Base-by-base conservation (phyloP, 2,113 vertebrate genomes). In the Hipposideros armiger region DNA sequence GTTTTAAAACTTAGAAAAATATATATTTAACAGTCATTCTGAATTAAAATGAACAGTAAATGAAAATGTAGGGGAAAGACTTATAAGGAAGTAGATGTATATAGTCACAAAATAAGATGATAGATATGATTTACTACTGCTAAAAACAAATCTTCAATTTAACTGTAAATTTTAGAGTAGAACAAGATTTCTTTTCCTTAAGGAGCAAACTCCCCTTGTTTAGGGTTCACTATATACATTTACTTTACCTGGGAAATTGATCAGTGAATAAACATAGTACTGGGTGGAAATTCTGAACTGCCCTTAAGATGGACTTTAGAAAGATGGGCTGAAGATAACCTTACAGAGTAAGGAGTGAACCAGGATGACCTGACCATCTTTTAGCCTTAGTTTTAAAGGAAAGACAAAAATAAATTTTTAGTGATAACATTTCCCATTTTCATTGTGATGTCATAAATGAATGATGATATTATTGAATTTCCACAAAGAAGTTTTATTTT, bases 1-100 rank as follows among this genome's bases (percentile, higher is more conserved):
- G n/a, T 67, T 56, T 95, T 85, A 97, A 95, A 95, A 93, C 0
- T 91, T 97, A 96, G 97, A 95, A 72, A 45, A 2, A 3, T 19
- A 42, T 36, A 96, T 94, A 36, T 95, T 30, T 94, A 87, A 62
- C 3, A 54, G 94, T 17, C 90, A 4, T 93, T 95, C 52, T 95
- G 56, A 97, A 72, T 74, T 70, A 64, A 73, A 96, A 2, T 93
- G 73, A 96, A 14, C 36, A 93, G 17, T 87, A 81, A 72, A n/a
- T 95, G 69, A 77, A 97, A 95, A 60, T 94, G 58, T 22, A 56
- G 93, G 22, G 95, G 50, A 96, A 92, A 73, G 74, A 90, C 26
- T 76, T 80, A 47, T 6, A 87, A 54, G 76, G 74, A 97, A 91
- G 74, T 52, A 84, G 36, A 70, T n/a, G 40, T 1, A 0, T n/a